Conservation (phyloP, 2,888 invertebrate genomes). For the Habrosyne pyritoides region DNA sequence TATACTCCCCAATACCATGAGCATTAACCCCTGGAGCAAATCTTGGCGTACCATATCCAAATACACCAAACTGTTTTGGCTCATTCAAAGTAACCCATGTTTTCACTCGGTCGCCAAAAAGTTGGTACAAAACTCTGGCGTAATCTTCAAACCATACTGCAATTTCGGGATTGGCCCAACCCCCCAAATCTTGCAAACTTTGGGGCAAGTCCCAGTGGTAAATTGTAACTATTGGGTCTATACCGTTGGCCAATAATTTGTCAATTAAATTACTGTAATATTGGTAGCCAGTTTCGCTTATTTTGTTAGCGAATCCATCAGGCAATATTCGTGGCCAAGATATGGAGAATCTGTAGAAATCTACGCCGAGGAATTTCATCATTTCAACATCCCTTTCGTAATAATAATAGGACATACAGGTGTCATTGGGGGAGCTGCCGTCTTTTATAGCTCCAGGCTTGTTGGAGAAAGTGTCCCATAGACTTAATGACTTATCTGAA, state of each 20-base stretch:
- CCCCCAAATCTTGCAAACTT: conserved; percentile 82
- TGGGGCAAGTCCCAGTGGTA: conserved; percentile 84
- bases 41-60: conserved; percentile 69
- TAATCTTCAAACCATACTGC: conserved; percentile 78
- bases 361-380: conserved; percentile 68
- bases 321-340: conserved; percentile 87
- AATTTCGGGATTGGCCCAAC: conserved; percentile 76
- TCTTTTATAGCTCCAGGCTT: conserved; percentile 76
- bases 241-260: conserved; percentile 81
- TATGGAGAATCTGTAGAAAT: conserved; percentile 84
- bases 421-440: conserved; percentile 81
- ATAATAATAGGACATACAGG: conserved; percentile 85
- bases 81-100: conserved; percentile 86
- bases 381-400: conserved; percentile 81
- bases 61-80: conserved; percentile 66
- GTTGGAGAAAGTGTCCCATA: conserved; percentile 85
- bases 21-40: conserved; percentile 66
- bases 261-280: conserved; percentile 87
- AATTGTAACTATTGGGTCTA: conserved; percentile 84
- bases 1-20: conserved; percentile 76
- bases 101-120: conserved; percentile 79
- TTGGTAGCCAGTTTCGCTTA: conserved; percentile 83
- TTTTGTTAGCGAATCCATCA: conserved; percentile 73
- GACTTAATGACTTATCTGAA: conserved; percentile 80
- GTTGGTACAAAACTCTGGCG: conserved; percentile 66